Evolutionary conservation across 2,113 vertebrate species (phyloP).

Genomic region (Caloenas nicobarica): DNA sequence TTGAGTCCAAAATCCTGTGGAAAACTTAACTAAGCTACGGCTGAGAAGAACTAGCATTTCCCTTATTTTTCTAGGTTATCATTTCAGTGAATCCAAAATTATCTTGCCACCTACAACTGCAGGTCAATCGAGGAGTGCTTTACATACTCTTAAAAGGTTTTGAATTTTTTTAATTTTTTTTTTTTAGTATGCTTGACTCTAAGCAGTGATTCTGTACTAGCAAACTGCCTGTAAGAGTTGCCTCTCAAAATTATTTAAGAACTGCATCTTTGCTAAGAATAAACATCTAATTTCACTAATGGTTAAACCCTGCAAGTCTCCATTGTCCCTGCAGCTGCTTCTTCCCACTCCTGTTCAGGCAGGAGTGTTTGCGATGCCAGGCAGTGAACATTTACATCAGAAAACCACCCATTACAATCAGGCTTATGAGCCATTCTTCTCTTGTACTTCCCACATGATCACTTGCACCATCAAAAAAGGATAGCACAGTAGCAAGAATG

Average conservation of each 20-base stretch:
- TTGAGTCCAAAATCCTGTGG: neutral
- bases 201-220: neutral
- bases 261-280: neutral
- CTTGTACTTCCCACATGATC: neutral
- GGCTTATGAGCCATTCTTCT: neutral
- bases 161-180: neutral
- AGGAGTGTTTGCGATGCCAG: neutral
- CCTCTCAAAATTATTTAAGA: neutral
- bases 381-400: neutral
- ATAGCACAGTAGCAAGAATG: neutral
- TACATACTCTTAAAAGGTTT: neutral
- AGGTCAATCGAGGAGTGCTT: neutral
- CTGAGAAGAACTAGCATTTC: neutral
- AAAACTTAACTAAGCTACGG: neutral
- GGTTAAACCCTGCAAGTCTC: neutral
- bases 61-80: neutral
- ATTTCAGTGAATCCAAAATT: neutral
- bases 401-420: neutral
- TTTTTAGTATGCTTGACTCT: neutral
- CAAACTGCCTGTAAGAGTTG: neutral
- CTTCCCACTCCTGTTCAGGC: neutral
- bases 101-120: neutral
- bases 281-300: neutral
- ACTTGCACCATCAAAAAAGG: neutral
- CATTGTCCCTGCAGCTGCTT: neutral